Evolutionary conservation across 2,113 vertebrate genomes (phyloP), one percentile per base, ranked within the genome.

Genomic region (Pontoporia blainvillei): DNA sequence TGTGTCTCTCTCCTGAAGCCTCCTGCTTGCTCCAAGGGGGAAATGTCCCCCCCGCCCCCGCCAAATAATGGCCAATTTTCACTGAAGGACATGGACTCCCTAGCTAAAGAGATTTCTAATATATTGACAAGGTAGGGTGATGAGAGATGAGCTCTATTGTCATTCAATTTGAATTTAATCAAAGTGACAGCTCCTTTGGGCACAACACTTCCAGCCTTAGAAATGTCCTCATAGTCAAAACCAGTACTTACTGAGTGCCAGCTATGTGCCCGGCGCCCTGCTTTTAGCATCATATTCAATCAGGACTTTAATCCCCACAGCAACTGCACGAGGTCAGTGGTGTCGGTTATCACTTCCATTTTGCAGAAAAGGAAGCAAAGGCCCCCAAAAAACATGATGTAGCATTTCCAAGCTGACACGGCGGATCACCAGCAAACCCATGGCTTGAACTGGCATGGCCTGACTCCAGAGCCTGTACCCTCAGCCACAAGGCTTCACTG

Each of bases 401-500:
- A 10, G 41, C 52, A 29, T 57, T 23, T 81, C 36, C 57, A 23
- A 66, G 20, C 44, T 3, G 62, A 39, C 44, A 10, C 8, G 7
- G 41, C 72, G 41, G 52, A 36, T 52, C 31, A 7, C 13, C 8
- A 11, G 44, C 86, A 46, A 72, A 39, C 14, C 31, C 27, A 9
- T 29, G 54, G 13, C 41, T 14, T 29, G 8, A 46, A 29, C 4
- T 1, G 5, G 15, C 1, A 3, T 14, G 75, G n/a, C n/a, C 25
- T 18, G 31, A 7, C n/a, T 46, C 67, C 27, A 4, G 29, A 46
- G 34, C 36, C 79, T 25, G 52, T 31, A 36, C n/a, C 67, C 3
- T 10, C 34, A 8, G 44, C 34, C 57, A 15, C n/a, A 12, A 25
- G 1, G 1, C 29, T 17, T 27, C n/a, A 4, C 1, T 18, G 34